Base-by-base conservation (phyloP, 2,888 invertebrate genomes). In the Nycteola revayana region DNA sequence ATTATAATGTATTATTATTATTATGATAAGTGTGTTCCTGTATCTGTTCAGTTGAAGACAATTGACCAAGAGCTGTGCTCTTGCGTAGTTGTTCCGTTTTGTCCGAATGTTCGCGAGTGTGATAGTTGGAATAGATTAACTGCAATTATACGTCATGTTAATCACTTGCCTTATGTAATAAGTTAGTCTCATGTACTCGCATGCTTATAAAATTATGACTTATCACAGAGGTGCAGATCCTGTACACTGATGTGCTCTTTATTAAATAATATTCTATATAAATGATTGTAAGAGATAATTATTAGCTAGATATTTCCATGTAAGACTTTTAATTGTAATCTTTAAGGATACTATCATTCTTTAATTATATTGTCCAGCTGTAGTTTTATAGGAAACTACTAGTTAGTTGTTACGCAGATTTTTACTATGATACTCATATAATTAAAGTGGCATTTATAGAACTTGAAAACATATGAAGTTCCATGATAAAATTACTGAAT, bases 161-260 rank as follows among this genome's bases (percentile, higher is more conserved):
- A 60, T 59, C 59, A 74, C 74, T 77, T 77, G 81, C 82, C 81
- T 82, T 82, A 76, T 70, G 60, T 62, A 61, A 68, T 65, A 66
- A 63, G 65, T 70, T 59, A 59, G 57, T 75, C 66, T 72, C 58
- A 51, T 75, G 66, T 79, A 78, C 75, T 82, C 74, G 73, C 75
- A 72, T 75, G 71, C 66, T 70, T 69, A 60, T 54, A 54, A 60
- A 49, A 57, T 58, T 61, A 66, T 56, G 48, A 58, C 47, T 64
- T 56, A 48, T 39, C 45, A 54, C 43, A 37, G 32, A 25, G 24
- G 26, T 57, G 29, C n/a, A n/a, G n/a, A 40, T 43, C 34, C 25
- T 37, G 47, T 36, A 45, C 17, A 29, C 22, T 29, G 32, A 21
- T 42, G 52, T 53, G 49, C 49, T 40, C n/a, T 36, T 44, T 34